A percentile compares a stretch with the other conserved stretches of the same genome.
Conservation (phyloP, 2,888 invertebrate species). For the Lysandra coridon region DNA sequence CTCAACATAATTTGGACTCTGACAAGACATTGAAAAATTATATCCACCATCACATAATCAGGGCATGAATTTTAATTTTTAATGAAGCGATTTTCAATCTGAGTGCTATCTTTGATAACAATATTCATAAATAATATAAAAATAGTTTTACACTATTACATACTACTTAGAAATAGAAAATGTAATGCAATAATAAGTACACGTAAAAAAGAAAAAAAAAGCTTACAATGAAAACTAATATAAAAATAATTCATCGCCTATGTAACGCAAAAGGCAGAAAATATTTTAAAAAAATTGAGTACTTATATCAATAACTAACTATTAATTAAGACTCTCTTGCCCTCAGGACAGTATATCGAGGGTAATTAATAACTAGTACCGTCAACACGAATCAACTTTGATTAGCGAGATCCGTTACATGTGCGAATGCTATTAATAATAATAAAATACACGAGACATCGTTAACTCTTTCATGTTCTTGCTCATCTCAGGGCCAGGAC, state of each 20-base stretch:
- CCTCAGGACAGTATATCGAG: not conserved
- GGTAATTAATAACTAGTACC: slow-evolving; percentile 16
- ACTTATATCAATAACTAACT: no score
- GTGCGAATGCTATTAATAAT: slow-evolving; percentile 25
- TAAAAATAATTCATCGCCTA: no score
- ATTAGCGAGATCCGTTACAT: slow-evolving; percentile 20
- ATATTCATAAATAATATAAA: not conserved
- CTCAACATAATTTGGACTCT: slow-evolving; percentile 45
- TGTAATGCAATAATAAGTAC: no score
- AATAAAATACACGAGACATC: slow-evolving; percentile 30
- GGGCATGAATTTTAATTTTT: not conserved
- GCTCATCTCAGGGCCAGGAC: slow-evolving; percentile 22
- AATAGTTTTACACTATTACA: no score
- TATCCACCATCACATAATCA: slow-evolving; percentile 24
- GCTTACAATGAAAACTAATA: no score
- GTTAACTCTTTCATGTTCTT: slow-evolving; percentile 29
- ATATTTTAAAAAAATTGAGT: no score
- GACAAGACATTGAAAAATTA: slow-evolving; percentile 40
- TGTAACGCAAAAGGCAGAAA: no score
- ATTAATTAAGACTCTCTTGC: no score
- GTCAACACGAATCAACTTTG: slow-evolving; percentile 6
- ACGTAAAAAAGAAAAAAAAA: no score
- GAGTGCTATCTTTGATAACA: not conserved
- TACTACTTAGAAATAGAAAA: no score
- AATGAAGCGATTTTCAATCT: not conserved